Conservation (phyloP, 2,113 vertebrate genomes). For the Scophthalmus maximus region DNA sequence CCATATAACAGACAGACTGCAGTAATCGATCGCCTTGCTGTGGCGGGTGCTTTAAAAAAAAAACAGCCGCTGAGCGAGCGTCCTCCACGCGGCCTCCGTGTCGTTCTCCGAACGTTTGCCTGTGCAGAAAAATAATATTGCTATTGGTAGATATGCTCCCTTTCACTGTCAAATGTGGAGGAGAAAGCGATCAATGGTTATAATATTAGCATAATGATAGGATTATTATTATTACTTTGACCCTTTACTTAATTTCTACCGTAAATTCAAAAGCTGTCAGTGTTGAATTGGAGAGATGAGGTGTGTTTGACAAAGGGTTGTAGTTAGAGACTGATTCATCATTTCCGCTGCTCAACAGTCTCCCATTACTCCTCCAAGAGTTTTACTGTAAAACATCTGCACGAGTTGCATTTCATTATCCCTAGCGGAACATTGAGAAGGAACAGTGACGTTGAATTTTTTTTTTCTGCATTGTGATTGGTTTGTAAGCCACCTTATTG, state of each 20-base stretch:
- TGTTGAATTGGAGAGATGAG: background rate
- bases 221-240: background rate
- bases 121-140: background rate
- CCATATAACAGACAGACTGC: no score
- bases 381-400: background rate
- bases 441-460: background rate
- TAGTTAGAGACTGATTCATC: background rate
- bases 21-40: no score
- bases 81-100: constrained; percentile 6
- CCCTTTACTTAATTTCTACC: background rate
- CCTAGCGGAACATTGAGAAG: background rate
- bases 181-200: background rate
- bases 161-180: background rate
- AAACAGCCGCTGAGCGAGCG: background rate
- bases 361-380: no score
- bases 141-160: background rate
- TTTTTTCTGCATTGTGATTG: no score
- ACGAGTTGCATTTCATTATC: background rate
- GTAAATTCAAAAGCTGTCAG: background rate
- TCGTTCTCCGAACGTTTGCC: no score
- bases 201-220: background rate
- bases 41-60: no score
- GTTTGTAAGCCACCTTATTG: no score
- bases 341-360: background rate
- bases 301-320: background rate